Base-by-base conservation (phyloP, 2,113 vertebrate genomes). In the Myanophis thanlyinensis region DNA sequence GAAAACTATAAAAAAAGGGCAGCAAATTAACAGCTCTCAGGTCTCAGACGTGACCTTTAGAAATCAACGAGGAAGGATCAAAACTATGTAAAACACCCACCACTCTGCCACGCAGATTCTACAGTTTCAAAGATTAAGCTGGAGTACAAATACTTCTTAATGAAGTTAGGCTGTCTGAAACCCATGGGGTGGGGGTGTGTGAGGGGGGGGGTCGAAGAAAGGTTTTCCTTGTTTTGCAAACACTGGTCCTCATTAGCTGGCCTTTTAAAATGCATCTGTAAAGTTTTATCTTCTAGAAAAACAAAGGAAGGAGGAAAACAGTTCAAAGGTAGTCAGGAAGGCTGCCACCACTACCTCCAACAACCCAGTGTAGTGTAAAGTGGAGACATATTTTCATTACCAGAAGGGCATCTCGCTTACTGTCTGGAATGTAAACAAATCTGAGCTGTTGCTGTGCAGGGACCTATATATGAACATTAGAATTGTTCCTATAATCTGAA, bases 31-130 rank as follows among this genome's bases (percentile, higher is more conserved):
- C 90, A 96, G 94, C 91, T 94, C 95, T 93, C 93, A 92, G 93
- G 96, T 97, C 96, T 94, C 97, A 52, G 22, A 90, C 22, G 97
- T 93, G 94, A 73, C 0, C 4, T 73, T 86, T 96, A 96, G 94
- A 98, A 98, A 98, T 96, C 97, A 98, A 96, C 94, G 97, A 93
- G 91, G 93, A 95, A 94, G 95, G 96, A 97, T 97, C 95, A 96
- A 95, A 95, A 96, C 94, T 95, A 93, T 96, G 97, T 97, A 97
- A 96, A 98, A 98, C 98, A 25, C 95, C 97, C 87, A 88, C 44
- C 97, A 96, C 95, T 94, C 88, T 89, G 88, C 89, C 95, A 53
- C 54, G 73, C 90, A 95, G 93, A 94, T 96, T 95, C 89, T 27
- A 88, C 73, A 22, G 1, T 95, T 97, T 95, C 93, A 93, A 95